phyloP scores from a whole-genome alignment of 2,113 vertebrate species.

The Grallaria varia region DNA sequence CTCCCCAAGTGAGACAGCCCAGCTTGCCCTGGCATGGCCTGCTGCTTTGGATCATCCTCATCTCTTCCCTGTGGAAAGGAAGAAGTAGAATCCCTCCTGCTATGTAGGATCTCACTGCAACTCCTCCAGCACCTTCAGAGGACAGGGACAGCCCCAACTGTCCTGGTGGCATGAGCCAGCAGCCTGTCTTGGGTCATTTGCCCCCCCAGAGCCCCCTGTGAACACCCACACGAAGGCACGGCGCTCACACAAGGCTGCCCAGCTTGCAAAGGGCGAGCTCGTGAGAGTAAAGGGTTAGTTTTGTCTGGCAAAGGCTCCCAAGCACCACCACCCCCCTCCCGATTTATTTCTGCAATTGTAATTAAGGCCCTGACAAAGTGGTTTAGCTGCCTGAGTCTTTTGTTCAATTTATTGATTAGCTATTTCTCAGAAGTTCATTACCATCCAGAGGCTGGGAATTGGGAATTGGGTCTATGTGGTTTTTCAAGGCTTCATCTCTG shows the following conservation, averaged over 20 bases:
- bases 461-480: constrained; percentile 61
- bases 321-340: not conserved
- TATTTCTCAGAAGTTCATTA: constrained; percentile 79
- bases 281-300: constrained; percentile 39
- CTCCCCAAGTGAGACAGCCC: not conserved
- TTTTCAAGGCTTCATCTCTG: constrained; percentile 65
- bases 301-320: constrained; percentile 54
- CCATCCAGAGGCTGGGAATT: constrained; percentile 64
- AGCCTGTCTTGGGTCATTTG: rapidly evolving
- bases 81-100: not conserved
- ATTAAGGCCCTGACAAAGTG: constrained; percentile 71
- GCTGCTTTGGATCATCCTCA: not conserved
- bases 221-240: rapidly evolving
- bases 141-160: not conserved
- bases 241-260: not conserved
- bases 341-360: constrained; percentile 71
- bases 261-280: constrained; percentile 27
- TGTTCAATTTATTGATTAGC: constrained; percentile 79
- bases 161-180: not conserved
- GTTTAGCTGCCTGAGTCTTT: constrained; percentile 63
- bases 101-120: not conserved
- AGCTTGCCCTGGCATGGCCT: not conserved
- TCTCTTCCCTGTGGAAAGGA: not conserved
- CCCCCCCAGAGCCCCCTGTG: not conserved
- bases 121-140: not conserved